Conservation (phyloP, 1,140 invertebrate genomes). For the Coboldia fuscipes region DNA sequence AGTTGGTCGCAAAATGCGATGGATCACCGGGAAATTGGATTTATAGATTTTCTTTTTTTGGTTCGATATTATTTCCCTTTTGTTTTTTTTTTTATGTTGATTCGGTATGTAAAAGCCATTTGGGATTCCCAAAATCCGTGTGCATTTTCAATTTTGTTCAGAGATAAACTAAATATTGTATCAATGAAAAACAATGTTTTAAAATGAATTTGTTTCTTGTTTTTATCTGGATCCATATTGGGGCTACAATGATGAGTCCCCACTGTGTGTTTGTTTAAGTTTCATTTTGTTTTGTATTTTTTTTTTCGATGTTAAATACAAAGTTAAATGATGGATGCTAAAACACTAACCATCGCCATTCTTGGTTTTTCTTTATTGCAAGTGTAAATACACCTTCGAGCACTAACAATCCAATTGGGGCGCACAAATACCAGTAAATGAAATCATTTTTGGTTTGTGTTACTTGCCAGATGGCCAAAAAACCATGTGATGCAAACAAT, state of each 20-base stretch:
- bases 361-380: conserved; percentile 64
- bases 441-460: conserved; percentile 46
- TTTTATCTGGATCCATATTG: too few relatives aligned
- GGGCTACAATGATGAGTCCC: too few relatives aligned
- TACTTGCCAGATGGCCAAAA: conserved; percentile 63
- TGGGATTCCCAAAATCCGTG: neutral
- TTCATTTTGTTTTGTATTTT: neutral
- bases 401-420: conserved; percentile 47
- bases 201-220: too few relatives aligned
- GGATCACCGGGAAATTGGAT: too few relatives aligned
- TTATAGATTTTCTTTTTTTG: too few relatives aligned
- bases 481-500: conserved; percentile 56
- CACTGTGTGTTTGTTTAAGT: too few relatives aligned
- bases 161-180: neutral
- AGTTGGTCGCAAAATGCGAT: too few relatives aligned
- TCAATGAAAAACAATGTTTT: too few relatives aligned
- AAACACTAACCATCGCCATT: conserved; percentile 61
- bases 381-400: conserved; percentile 67
- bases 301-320: neutral
- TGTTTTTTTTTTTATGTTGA: too few relatives aligned
- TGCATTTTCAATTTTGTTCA: neutral
- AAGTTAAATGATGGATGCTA: too few relatives aligned
- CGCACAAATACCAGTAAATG: conserved; percentile 53
- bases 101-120: too few relatives aligned
- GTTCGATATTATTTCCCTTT: too few relatives aligned